Base-by-base conservation (phyloP, 2,888 invertebrate genomes). In the Agrochola lychnidis region DNA sequence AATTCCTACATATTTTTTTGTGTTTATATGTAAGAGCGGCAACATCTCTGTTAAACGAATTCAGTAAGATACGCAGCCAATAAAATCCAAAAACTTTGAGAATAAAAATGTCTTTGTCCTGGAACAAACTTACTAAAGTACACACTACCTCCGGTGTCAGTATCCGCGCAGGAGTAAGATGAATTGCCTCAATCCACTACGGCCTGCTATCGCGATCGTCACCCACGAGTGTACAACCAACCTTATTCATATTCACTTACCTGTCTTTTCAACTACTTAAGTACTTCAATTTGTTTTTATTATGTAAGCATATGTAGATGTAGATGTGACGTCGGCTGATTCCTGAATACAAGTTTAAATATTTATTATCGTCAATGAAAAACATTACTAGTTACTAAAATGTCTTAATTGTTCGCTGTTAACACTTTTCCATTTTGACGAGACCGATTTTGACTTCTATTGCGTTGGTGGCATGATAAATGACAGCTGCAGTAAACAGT, bases 101-200 rank as follows among this genome's bases (percentile, higher is more conserved):
- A 22, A 25, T 19, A 14, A 79, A 62, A 72, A 59, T 42, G 0
- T 42, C 14, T 2, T n/a, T 64, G 66, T 82, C 75, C 72, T 4
- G n/a, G 14, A 67, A 70, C 25, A 42, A 40, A n/a, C 51, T 70
- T 62, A 7, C 22, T 1, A 4, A 73, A 76, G 45, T 57, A 78
- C 76, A 78, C 70, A 42, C 76, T 83, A 76, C 69, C 30, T 25
- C 30, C 81, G 78, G 82, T 84, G 87, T 87, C 88, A 84, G 86
- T 89, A 84, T 82, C 88, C 89, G 84, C 86, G 89, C 84, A 83
- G 86, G 91, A 92, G 88, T 87, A 91, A 93, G 93, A 93, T 90
- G 87, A 91, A 93, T 93, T 84, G 87, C 88, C 80, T 83, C 87
- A 89, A 92, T 92, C 86, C 88, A 89, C 82, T 88, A 86, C 83